Percentiles rank a stretch among this genome's conserved stretches.
Conservation (phyloP, 2,113 vertebrate species). For the Gymnobelideus leadbeateri region DNA sequence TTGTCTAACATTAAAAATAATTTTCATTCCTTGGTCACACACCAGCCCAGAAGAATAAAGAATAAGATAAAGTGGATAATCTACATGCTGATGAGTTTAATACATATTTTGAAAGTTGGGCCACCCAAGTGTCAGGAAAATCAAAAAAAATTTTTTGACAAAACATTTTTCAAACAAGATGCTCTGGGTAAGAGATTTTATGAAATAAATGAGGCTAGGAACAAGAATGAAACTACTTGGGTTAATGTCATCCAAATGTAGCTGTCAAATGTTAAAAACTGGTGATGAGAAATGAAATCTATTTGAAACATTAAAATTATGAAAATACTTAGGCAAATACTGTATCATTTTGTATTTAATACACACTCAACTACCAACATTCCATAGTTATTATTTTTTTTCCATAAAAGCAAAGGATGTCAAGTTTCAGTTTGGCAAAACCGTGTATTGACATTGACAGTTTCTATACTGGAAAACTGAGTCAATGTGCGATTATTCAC, state of each 20-base stretch:
- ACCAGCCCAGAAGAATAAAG: background rate
- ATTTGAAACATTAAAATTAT: background rate
- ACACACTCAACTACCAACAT: conserved; percentile 66
- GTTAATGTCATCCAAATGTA: background rate
- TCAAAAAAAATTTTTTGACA: background rate
- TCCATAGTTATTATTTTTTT: background rate
- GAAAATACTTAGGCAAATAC: conserved; percentile 4
- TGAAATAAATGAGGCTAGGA: background rate
- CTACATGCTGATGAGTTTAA: background rate
- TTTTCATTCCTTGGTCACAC: background rate
- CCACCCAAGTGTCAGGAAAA: background rate
- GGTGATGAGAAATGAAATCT: background rate
- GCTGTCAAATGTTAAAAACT: background rate
- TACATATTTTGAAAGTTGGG: background rate
- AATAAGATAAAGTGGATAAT: background rate
- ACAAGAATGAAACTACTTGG: background rate
- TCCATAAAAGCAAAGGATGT: conserved; percentile 42
- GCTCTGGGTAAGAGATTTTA: background rate
- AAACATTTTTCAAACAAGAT: background rate
- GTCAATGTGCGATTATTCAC: background rate
- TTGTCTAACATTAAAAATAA: background rate
- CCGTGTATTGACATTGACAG: background rate
- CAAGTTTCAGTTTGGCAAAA: conserved; percentile 66
- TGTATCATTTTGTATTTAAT: background rate
- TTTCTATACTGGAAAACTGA: background rate